phyloP scores from a whole-genome alignment of 1,140 invertebrate species.

The Aphelenchoides fujianensis region DNA sequence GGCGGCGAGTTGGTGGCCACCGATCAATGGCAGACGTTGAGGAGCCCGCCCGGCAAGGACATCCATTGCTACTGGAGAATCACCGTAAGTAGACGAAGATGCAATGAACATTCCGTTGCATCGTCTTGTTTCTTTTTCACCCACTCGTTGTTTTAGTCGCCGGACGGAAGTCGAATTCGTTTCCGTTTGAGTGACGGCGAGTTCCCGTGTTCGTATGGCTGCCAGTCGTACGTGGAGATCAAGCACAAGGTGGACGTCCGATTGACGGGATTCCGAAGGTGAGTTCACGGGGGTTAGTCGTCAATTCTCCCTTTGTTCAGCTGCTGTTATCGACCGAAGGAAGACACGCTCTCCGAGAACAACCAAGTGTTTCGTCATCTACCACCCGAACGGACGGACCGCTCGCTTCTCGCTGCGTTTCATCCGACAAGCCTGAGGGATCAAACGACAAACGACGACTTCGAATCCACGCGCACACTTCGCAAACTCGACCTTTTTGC shows the following conservation, averaged over 20 bases:
- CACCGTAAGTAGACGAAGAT: conserved; percentile 36
- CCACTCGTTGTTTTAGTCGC: conserved; percentile 35
- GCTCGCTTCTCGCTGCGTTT: conserved; percentile 61
- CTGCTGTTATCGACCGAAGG: conserved; percentile 61
- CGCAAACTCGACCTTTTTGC: not conserved
- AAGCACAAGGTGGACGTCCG: conserved; percentile 15
- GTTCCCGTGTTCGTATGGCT: conserved; percentile 62
- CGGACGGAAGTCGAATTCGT: conserved; percentile 54
- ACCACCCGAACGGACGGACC: conserved; percentile 61
- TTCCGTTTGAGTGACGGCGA: conserved; percentile 61
- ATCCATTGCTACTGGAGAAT: conserved; percentile 62
- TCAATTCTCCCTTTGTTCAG: conserved; percentile 34
- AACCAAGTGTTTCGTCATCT: conserved; percentile 62
- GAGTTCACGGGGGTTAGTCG: not conserved
- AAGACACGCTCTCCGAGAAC: conserved; percentile 59
- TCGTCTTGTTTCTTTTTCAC: not conserved
- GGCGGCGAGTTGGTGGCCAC: conserved; percentile 54
- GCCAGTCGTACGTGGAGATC: conserved; percentile 55
- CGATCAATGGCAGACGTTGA: conserved; percentile 60
- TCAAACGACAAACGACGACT: not conserved
- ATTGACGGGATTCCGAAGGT: conserved; percentile 57
- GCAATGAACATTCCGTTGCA: conserved; percentile 2
- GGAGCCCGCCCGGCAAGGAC: conserved; percentile 55
- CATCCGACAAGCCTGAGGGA: conserved; percentile 45
- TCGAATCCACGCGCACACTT: not conserved